Base-by-base conservation (phyloP, 2,797 vertebrate species). In the Tadarida brasiliensis region DNA sequence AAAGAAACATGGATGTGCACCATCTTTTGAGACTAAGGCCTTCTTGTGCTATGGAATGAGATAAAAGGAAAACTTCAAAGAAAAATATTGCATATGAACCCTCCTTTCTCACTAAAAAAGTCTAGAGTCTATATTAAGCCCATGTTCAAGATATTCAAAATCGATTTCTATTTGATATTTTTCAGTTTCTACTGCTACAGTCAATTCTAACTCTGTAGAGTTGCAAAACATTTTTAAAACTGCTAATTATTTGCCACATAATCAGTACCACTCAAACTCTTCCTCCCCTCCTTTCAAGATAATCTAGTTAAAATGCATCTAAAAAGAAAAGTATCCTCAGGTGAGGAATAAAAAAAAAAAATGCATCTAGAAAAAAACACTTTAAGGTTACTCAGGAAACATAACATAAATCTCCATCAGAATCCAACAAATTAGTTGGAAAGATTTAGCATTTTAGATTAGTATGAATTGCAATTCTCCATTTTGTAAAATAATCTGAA, bases 401-500 rank as follows among this genome's bases (percentile, higher is more conserved):
- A 76, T 7, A 90, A 96, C 92, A 89, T 28, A 74, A 65, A 85
- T 15, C 70, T 44, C 30, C 5, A 88, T 5, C 47, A 35, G 93
- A 81, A 73, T 67, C 14, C 92, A 17, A 81, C 47, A 76, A 74
- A 85, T 88, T 65, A 59, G 20, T 77, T 92, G 84, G 11, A 80
- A 90, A 92, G 49, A 81, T 24, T 73, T 24, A 65, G 14, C 9
- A 63, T 67, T 96, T 84, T 67, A 67, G 35, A 91, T 19, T 56
- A 65, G 9, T 56, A 78, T 39, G 16, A 87, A 90, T 57, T 54
- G 12, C 30, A 93, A 68, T 57, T 56, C 16, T 59, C 39, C 61
- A 73, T 84, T 95, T 67, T 9, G n/a, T 15, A 95, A 63, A 24
- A 94, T 47, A 91, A 97, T 39, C 59, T 35, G 39, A 87, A 83